These are phyloP conservation scores for Agrotis clavis DNA, from an alignment of 2,888 invertebrate genomes.

Conservation along the genomic window DNA sequence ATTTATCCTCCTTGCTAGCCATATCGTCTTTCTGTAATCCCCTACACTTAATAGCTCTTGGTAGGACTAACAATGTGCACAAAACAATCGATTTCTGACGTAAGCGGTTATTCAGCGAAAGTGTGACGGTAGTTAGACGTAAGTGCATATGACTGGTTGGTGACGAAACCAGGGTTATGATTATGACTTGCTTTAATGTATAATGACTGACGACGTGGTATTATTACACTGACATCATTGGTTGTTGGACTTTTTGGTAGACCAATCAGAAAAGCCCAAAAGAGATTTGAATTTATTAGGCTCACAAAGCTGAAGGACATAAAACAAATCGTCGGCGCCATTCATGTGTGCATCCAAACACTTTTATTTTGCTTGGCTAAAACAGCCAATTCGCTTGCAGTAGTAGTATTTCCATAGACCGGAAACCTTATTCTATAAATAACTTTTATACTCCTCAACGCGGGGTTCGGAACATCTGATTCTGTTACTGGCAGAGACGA, in stretches of 20 bases:
- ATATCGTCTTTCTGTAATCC: background rate
- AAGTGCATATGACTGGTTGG: conserved; percentile 27
- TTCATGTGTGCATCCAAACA: conserved; percentile 35
- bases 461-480: conserved; percentile 41
- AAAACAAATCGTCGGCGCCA: conserved; percentile 18
- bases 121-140: conserved; percentile 34
- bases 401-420: conserved; percentile 54
- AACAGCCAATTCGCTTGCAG: conserved; percentile 41
- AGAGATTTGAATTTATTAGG: conserved; percentile 16
- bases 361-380: conserved; percentile 48
- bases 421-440: conserved; percentile 63
- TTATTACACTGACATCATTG: conserved; percentile 4
- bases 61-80: conserved; percentile 28
- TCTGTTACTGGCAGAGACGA: conserved; percentile 39
- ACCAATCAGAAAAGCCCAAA: background rate
- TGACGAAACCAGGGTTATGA: conserved; percentile 38
- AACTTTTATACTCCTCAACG: conserved; percentile 50
- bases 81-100: conserved; percentile 51
- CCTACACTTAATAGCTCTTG: background rate
- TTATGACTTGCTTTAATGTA: conserved; percentile 17
- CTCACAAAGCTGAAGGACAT: conserved; percentile 19
- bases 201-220: conserved; percentile 18
- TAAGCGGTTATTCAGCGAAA: conserved; percentile 42
- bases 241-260: background rate
- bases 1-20: background rate